A percentile compares a stretch with the other conserved stretches of the same genome.
Conservation (phyloP, 1,140 invertebrate species). For the Parasteatoda tepidariorum region DNA sequence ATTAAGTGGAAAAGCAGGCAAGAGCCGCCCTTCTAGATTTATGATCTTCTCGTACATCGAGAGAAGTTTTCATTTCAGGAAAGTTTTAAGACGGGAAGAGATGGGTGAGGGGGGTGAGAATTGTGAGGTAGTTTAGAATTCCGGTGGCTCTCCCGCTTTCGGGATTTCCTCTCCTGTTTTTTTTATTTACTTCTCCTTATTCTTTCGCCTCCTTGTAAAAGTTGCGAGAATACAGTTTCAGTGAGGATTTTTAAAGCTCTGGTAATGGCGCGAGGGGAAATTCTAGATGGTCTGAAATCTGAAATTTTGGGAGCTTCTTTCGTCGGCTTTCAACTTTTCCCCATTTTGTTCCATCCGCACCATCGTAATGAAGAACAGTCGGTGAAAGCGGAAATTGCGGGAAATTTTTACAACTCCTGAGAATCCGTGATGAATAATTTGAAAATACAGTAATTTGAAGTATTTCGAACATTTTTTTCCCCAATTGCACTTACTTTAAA, state of each 20-base stretch:
- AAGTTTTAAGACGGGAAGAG: constrained; percentile 19
- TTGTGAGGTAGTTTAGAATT: constrained; percentile 10
- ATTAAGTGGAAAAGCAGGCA: constrained; percentile 23
- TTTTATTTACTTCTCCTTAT: background rate
- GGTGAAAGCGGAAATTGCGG: too few species aligned
- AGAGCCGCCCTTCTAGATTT: constrained; percentile 34
- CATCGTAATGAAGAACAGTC: too few species aligned
- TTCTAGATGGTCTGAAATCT: background rate
- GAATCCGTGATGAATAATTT: too few species aligned
- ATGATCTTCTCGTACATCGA: constrained; percentile 22
- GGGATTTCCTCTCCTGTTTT: background rate
- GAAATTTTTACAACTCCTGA: too few species aligned
- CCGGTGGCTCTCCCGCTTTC: constrained; percentile 2
- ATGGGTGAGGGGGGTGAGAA: background rate
- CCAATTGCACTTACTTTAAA: too few species aligned
- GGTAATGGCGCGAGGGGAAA: background rate
- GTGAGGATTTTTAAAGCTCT: background rate
- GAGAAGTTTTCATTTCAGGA: constrained; percentile 49
- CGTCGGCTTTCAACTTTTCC: background rate
- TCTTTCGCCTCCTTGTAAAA: background rate
- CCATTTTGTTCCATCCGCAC: too few species aligned
- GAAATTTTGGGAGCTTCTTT: background rate
- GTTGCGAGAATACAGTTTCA: background rate
- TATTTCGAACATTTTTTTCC: too few species aligned
- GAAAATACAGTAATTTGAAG: too few species aligned